A percentile compares a stretch with the other conserved stretches of the same genome.
These are phyloP conservation scores for Sarcophaga peregrina DNA, from an alignment of 1,140 invertebrate species.

Conservation along the genomic window DNA sequence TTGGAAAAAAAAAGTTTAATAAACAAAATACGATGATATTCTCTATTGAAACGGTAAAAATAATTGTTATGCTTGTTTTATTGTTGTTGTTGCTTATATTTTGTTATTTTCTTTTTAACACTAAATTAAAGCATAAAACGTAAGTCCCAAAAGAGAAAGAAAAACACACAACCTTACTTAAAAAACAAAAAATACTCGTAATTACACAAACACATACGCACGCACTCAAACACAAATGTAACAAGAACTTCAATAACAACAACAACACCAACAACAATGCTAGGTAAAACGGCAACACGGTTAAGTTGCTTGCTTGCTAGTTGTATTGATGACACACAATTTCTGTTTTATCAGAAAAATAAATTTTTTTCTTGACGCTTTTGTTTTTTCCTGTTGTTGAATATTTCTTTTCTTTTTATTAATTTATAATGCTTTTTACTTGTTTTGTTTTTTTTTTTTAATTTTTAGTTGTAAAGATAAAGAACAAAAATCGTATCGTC, in stretches of 20 bases:
- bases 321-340: constrained; percentile 1
- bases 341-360: not conserved
- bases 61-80: not conserved
- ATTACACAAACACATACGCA: not conserved
- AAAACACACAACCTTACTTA: not conserved
- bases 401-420: not conserved
- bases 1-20: not conserved
- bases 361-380: constrained; percentile 20
- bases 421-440: not conserved
- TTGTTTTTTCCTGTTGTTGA: not conserved
- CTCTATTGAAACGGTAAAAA: not conserved
- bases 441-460: not conserved
- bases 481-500: not conserved
- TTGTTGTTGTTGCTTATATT: not conserved
- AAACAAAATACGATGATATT: not conserved
- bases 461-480: not conserved
- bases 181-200: no score
- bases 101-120: constrained; percentile 4
- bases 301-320: no score
- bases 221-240: not conserved
- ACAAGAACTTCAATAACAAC: not conserved
- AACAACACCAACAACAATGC: not conserved
- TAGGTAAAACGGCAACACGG: not conserved
- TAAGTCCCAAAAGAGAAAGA: not conserved
- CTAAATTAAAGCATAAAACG: not conserved